A percentile compares a stretch with the other conserved stretches of the same genome.
Conservation (phyloP, 2,888 invertebrate species). For the Cacoxenus indagator region DNA sequence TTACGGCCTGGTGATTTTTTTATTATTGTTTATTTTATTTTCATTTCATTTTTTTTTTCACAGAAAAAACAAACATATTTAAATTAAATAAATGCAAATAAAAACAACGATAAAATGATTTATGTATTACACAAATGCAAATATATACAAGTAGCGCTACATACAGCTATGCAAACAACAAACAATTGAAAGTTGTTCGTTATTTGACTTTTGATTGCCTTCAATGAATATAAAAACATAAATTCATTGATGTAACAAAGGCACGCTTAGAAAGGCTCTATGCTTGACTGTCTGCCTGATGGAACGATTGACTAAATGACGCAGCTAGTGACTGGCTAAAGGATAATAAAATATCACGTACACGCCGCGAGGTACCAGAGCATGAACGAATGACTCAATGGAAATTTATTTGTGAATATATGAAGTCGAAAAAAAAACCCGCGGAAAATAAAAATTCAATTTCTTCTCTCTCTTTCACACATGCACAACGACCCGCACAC, state of each 20-base stretch:
- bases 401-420: too few species aligned
- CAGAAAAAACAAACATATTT: not conserved
- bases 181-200: slow-evolving; percentile 44
- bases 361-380: not conserved
- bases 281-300: not conserved
- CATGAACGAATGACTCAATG: too few species aligned
- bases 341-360: slow-evolving; percentile 2
- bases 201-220: slow-evolving; percentile 45
- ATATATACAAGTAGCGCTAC: not conserved
- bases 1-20: too few species aligned
- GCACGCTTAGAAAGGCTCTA: not conserved
- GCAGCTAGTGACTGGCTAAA: not conserved
- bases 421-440: too few species aligned
- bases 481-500: not conserved
- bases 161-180: slow-evolving; percentile 20
- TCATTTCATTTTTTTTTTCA: too few species aligned
- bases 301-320: too few species aligned
- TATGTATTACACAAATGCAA: slow-evolving; percentile 22
- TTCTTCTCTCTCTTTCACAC: not conserved
- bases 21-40: too few species aligned
- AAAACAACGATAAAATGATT: slow-evolving; percentile 38
- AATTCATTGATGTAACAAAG: not conserved
- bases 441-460: not conserved
- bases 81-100: slow-evolving; percentile 22
- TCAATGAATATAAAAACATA: slow-evolving; percentile 18